Evolutionary conservation across 2,113 vertebrate species (phyloP).

Genomic region (Bolborhynchus lineola): DNA sequence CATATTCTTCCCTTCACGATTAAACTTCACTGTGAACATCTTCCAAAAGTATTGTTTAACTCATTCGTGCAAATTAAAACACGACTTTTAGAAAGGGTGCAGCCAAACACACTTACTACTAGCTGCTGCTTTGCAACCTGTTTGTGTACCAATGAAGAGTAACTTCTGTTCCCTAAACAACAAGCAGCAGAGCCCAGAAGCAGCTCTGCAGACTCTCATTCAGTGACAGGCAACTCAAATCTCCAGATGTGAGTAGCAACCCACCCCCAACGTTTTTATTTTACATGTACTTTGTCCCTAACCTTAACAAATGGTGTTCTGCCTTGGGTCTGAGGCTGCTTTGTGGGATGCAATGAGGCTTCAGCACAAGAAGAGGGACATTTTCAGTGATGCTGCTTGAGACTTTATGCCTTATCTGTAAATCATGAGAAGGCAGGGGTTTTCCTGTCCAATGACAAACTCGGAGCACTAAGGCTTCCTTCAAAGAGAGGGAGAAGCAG

Average conservation of each 20-base stretch:
- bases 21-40: not conserved
- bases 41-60: not conserved
- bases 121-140: not conserved
- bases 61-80: not conserved
- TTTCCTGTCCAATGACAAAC: not conserved
- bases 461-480: not conserved
- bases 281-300: not conserved
- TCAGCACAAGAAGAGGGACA: not conserved
- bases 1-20: not conserved
- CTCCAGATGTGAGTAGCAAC: not conserved
- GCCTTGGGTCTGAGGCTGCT: not conserved
- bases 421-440: not conserved
- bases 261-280: not conserved
- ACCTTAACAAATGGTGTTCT: not conserved
- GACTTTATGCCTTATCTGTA: not conserved
- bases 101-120: not conserved
- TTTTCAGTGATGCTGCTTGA: not conserved
- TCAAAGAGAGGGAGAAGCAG: not conserved
- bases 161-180: not conserved
- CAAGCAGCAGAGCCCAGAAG: not conserved
- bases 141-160: not conserved
- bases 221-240: not conserved
- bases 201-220: not conserved
- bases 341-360: not conserved
- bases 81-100: not conserved